Evolutionary conservation across 2,797 vertebrate genomes (phyloP).

Genomic region (Neosilurus hyrtlii): DNA sequence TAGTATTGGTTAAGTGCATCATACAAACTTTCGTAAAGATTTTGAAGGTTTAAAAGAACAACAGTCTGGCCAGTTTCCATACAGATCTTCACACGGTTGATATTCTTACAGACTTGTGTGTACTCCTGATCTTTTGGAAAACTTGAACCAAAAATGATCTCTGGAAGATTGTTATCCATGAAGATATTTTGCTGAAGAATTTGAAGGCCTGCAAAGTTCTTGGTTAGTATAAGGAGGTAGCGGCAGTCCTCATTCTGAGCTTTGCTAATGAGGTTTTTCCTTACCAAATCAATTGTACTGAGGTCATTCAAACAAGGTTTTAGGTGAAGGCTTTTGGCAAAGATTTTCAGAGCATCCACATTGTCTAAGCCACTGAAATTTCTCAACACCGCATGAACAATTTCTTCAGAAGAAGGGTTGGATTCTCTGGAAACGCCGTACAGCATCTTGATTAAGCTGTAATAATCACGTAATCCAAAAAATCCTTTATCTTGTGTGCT

Average conservation of each 20-base stretch:
- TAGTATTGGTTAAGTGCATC: conserved; percentile 98
- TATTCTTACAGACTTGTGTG: conserved; percentile 92
- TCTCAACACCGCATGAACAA: conserved; percentile 80
- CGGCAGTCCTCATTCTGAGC: conserved; percentile 82
- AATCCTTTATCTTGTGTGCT: conserved; percentile 82
- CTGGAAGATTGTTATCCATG: conserved; percentile 75
- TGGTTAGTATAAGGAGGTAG: conserved; percentile 89
- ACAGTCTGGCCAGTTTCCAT: conserved; percentile 93
- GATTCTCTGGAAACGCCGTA: conserved; percentile 77
- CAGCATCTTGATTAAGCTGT: conserved; percentile 96
- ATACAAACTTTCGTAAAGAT: conserved; percentile 96
- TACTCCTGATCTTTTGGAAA: conserved; percentile 97
- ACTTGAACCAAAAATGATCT: conserved; percentile 95
- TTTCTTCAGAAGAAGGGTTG: conserved; percentile 66
- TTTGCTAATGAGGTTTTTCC: conserved; percentile 77
- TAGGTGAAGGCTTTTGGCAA: conserved; percentile 66
- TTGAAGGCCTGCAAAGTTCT: conserved; percentile 88
- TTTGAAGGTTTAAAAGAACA: conserved; percentile 92
- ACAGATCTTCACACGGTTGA: conserved; percentile 93
- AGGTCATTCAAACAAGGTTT: conserved; percentile 67
- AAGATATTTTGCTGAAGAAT: conserved; percentile 88
- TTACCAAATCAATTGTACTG: conserved; percentile 80
- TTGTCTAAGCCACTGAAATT: conserved; percentile 91
- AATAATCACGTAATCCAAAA: conserved; percentile 96
- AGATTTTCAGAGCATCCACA: conserved; percentile 77